Base-by-base conservation (phyloP, 2,888 invertebrate genomes). In the Nebria brevicollis region DNA sequence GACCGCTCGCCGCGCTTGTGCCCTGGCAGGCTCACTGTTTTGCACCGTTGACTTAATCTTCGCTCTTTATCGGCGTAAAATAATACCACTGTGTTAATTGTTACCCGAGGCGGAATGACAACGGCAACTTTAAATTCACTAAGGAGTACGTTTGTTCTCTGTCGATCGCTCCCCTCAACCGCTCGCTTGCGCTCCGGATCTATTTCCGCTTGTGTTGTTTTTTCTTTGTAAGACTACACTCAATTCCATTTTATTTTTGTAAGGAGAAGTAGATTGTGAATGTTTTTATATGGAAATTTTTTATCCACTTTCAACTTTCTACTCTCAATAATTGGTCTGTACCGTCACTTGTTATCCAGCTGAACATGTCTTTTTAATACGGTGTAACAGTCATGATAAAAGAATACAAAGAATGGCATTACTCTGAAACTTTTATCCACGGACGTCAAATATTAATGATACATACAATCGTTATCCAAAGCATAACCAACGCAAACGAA, bases 1-100 rank as follows among this genome's bases (percentile, higher is more conserved):
- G 77, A 68, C 70, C 77, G 77, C 70, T 15, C 76, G 76, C 66
- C 66, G 78, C 78, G 70, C 70, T 34, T 13, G 54, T 13, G 54
- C 54, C 13, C 70, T 70, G 70, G 70, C 70, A 77, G 64, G 72
- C 73, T 43, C 78, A 73, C n/a, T 78, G 78, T 78, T 78, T 78
- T 78, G 78, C 78, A 72, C 42, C 78, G 78, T 42, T 78, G 78
- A 78, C 78, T 78, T 78, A 78, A 78, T 78, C 73, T 73, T 54
- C 20, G 73, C 78, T 78, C 78, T 78, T 78, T 78, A 78, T 78
- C 73, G 72, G 64, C 78, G 72, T 73, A 73, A 78, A 78, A 77
- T 77, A 77, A 77, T 72, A 77, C 72, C 77, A 78, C 72, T 72
- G 73, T 72, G 65, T 73, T 78, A 78, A 78, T 78, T 78, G 78